Percentiles rank a stretch among this genome's conserved stretches.
These are phyloP conservation scores for Napeogenes inachia DNA, from an alignment of 2,888 invertebrate species.

Conservation along the genomic window DNA sequence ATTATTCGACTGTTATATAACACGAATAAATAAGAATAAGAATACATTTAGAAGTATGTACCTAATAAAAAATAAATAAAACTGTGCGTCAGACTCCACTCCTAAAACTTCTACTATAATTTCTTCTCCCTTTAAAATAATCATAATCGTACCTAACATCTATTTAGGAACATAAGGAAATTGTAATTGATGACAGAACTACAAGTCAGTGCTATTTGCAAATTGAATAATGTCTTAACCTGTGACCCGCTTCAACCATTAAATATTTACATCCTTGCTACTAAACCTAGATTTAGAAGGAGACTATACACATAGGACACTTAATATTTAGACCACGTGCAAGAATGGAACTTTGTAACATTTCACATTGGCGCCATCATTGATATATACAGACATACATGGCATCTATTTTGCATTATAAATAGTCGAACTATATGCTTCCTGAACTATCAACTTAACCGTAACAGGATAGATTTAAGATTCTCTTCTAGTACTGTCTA, in stretches of 20 bases:
- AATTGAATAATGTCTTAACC: neutral
- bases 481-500: no score
- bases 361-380: neutral
- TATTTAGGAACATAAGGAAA: no score
- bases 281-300: neutral
- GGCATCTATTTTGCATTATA: conserved; percentile 5
- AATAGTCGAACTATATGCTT: conserved; percentile 1
- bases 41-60: no score
- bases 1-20: no score
- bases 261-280: neutral
- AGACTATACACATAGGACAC: neutral
- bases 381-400: conserved; percentile 3
- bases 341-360: neutral
- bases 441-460: neutral
- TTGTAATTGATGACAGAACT: neutral
- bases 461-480: neutral
- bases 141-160: no score
- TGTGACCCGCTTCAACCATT: conserved; percentile 1
- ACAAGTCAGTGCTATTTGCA: neutral
- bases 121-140: no score
- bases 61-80: no score
- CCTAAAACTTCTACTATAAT: no score
- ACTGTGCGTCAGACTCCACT: no score
- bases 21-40: no score
- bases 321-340: conserved; percentile 2